phyloP scores from a whole-genome alignment of 2,113 vertebrate species.

The Reinhardtius hippoglossoides region DNA sequence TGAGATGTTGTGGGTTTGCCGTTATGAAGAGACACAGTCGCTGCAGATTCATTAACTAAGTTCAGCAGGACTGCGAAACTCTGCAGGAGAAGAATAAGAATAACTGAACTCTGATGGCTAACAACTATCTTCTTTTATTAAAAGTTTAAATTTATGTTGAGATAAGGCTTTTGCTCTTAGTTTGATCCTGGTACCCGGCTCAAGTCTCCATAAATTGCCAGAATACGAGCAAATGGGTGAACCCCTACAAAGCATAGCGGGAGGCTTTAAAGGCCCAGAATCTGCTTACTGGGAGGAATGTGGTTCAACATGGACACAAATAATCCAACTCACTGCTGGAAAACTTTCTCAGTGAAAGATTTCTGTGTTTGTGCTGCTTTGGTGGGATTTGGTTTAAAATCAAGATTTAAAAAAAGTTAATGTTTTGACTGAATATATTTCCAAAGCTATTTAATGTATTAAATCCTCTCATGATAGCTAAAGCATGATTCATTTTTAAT shows the following conservation, averaged over 20 bases:
- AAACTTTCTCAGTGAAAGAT: neutral
- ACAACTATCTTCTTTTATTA: neutral
- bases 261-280: constrained; percentile 1
- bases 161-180: neutral
- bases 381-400: neutral
- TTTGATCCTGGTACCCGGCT: neutral
- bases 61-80: neutral
- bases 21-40: constrained; percentile 28
- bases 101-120: neutral
- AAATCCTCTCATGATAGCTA: neutral
- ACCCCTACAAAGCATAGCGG: neutral
- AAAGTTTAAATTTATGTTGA: neutral
- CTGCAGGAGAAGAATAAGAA: neutral
- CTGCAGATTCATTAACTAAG: constrained; percentile 40
- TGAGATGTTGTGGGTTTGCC: constrained; percentile 11
- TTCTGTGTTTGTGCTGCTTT: neutral
- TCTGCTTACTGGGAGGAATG: neutral
- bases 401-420: no score
- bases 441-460: neutral
- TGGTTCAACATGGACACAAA: neutral
- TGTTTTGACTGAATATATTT: neutral
- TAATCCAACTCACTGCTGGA: neutral
- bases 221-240: neutral
- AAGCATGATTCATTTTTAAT: no score
- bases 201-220: neutral